Evolutionary conservation across 2,888 invertebrate genomes (phyloP), one percentile per base, ranked within the genome.

Genomic region (Cepaea hortensis): DNA sequence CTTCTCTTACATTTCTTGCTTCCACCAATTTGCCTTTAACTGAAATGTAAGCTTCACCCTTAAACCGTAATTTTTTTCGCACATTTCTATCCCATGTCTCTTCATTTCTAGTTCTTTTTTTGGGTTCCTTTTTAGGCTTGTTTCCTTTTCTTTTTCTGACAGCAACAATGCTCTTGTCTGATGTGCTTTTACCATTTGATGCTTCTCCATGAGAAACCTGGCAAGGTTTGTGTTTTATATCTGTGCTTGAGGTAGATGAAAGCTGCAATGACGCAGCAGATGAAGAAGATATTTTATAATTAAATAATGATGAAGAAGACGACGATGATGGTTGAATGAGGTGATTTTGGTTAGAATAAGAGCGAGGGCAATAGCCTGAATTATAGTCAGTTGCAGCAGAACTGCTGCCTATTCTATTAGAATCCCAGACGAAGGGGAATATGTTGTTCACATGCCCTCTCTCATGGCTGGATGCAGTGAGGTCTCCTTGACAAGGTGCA

Each of bases 51-150:
- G 87, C 86, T n/a, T 86, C 84, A 23, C 88, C 88, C 65, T 82
- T 85, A 7, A 84, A 82, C 13, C 84, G 55, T 68, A 86, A 79
- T 20, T 79, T 61, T 50, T 86, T 86, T n/a, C 84, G 35, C 23
- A 88, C 73, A 79, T 88, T 88, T 65, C 88, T 76, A 2, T 55
- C 65, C 88, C 88, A 88, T 6, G 77, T 76, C n/a, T 86, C 86
- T 50, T 86, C 86, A 81, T 88, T 85, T 65, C 84, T 72, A 62
- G 35, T 86, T 62, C 88, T 86, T 70, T 88, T 88, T 50, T 80
- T 84, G 9, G 80, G 13, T 70, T 87, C 87, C 35, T 72, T 72
- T 48, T 79, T 82, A 18, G 72, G 3, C 35, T 77, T 84, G 18
- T 48, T 79, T 6, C 81, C 75, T 75, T 85, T 85, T n/a, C 73